These are phyloP conservation scores for Myripristis jacobus DNA, from an alignment of 2,797 vertebrate genomes.

Conservation along the genomic window DNA sequence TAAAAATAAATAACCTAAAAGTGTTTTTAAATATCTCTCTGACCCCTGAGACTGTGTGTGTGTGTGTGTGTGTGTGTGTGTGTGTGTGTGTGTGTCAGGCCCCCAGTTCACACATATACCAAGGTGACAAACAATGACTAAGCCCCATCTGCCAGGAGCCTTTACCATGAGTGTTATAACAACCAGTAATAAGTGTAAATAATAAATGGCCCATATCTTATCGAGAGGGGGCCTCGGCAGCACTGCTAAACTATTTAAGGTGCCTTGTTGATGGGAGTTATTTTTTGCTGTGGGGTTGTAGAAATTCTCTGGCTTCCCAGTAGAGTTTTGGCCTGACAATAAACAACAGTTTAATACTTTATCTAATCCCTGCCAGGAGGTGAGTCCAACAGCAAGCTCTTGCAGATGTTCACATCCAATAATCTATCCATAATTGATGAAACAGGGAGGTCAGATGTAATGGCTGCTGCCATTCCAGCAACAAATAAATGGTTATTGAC, in stretches of 20 bases:
- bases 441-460: constrained; percentile 99
- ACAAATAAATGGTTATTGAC: constrained; percentile 99
- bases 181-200: constrained; percentile 94
- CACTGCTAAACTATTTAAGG: constrained; percentile 89
- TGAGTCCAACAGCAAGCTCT: constrained; percentile 93
- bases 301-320: constrained; percentile 91
- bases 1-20: constrained; percentile 69
- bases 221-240: constrained; percentile 79
- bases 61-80: constrained; percentile 10
- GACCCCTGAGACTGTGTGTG: constrained; percentile 44
- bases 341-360: constrained; percentile 99
- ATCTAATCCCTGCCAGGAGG: constrained; percentile 99
- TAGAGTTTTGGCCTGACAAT: constrained; percentile 97
- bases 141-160: constrained; percentile 89
- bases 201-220: constrained; percentile 91
- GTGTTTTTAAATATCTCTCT: constrained; percentile 58
- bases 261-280: constrained; percentile 88
- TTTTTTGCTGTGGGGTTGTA: constrained; percentile 85
- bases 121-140: constrained; percentile 88
- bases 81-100: constrained; percentile 38
- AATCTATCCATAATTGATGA: constrained; percentile 99
- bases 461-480: constrained; percentile 94
- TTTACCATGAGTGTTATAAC: constrained; percentile 92
- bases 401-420: constrained; percentile 99
- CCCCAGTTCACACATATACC: constrained; percentile 78